Percentiles rank a stretch among this genome's conserved stretches.
Conservation (phyloP, 2,113 vertebrate species). For the Eretmodus cyanostictus region DNA sequence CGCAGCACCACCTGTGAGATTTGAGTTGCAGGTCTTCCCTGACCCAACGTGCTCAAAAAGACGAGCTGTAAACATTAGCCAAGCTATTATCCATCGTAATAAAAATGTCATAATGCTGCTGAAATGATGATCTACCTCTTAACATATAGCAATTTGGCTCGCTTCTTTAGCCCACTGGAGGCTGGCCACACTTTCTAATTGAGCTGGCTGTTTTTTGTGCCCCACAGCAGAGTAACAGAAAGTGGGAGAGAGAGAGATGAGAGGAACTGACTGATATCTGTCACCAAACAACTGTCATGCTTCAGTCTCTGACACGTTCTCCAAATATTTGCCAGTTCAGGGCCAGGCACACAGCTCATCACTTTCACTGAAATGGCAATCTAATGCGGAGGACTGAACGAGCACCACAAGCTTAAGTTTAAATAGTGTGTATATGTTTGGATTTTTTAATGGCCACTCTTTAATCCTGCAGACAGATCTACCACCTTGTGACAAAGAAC, state of each 20-base stretch:
- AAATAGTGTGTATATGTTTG: not conserved
- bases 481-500: not conserved
- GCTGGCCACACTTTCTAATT: slow-evolving; percentile 37
- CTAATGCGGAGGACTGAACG: not conserved
- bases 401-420: not conserved
- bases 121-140: slow-evolving; percentile 34
- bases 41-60: not conserved
- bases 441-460: not conserved
- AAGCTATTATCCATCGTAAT: slow-evolving; percentile 35
- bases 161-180: not conserved
- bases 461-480: not conserved
- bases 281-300: not conserved
- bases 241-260: not conserved
- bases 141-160: slow-evolving; percentile 22
- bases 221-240: not conserved
- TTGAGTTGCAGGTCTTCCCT: not conserved
- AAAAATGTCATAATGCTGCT: slow-evolving; percentile 44
- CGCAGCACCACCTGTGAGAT: not conserved
- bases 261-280: not conserved
- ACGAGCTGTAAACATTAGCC: not conserved
- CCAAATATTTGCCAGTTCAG: not conserved
- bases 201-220: not conserved
- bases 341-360: not conserved
- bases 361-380: not conserved
- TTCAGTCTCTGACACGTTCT: not conserved